A percentile compares a stretch with the other conserved stretches of the same genome.
Evolutionary conservation across 1,140 invertebrate genomes (phyloP).

Genomic region (Philopotamus ludificatus): DNA sequence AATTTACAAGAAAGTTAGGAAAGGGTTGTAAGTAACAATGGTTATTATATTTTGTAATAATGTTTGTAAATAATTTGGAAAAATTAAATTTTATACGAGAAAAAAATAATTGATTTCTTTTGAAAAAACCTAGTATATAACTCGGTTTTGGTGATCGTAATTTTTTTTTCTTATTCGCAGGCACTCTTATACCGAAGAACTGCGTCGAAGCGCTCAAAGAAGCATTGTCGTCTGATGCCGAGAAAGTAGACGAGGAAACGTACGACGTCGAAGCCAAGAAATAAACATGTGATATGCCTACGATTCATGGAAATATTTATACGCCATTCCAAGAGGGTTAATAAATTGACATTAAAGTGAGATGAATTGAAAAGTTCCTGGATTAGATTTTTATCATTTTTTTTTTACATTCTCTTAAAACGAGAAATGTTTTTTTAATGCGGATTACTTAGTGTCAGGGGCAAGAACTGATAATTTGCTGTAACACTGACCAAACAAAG

Average conservation of each 20-base stretch:
- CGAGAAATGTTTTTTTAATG: too few species aligned
- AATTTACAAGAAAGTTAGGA: too few species aligned
- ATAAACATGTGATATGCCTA: conserved; percentile 5
- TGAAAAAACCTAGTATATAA: too few species aligned
- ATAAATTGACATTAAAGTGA: conserved; percentile 16
- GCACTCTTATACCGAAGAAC: conserved; percentile 86
- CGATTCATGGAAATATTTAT: background rate
- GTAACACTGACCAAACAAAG: too few species aligned
- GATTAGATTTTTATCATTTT: conserved; percentile 24
- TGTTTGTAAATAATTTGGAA: background rate
- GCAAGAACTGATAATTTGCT: too few species aligned
- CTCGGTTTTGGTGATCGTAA: background rate
- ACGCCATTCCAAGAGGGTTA: background rate
- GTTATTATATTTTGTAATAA: too few species aligned
- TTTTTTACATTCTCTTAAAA: too few species aligned
- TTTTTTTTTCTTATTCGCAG: conserved; percentile 48
- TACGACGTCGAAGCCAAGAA: conserved; percentile 51
- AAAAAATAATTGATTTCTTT: too few species aligned
- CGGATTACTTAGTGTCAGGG: too few species aligned
- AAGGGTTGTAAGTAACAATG: background rate
- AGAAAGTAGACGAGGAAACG: conserved; percentile 75
- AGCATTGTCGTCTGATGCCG: conserved; percentile 77
- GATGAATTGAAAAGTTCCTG: conserved; percentile 37
- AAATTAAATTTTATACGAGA: background rate
- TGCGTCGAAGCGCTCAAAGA: conserved; percentile 77